Base-by-base conservation (phyloP, 2,888 invertebrate species). In the Rhingia campestris region DNA sequence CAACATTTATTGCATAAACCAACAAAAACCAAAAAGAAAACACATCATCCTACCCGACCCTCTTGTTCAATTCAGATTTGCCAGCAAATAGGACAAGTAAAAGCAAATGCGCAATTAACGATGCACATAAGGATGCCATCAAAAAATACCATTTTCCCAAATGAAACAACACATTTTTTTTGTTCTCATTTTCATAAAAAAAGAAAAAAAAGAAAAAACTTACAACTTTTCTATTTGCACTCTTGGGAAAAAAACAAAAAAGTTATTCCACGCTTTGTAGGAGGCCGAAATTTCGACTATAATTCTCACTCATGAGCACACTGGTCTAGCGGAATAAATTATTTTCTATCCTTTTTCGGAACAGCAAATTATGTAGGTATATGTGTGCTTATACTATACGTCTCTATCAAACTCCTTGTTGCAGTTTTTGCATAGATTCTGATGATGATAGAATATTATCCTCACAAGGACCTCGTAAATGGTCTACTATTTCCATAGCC, bases 391-490 rank as follows among this genome's bases (percentile, higher is more conserved):
- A 39, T 39, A 22, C 12, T 7, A 12, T 30, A 22, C 12, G 37
- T 14, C 3, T 12, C 9, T 35, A 32, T 35, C n/a, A 14, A 37
- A 61, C 37, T 74, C 53, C 82, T 69, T 79, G 79, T 64, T 82
- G 84, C 80, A 84, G 64, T 80, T 81, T 10, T 58, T 22, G 56
- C 67, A 70, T 53, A 53, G 66, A 56, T 69, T 67, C 64, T 45
- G 73, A 82, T 69, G 74, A 74, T 84, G 82, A 82, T 79, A 70
- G 84, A 80, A 80, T 84, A 84, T 84, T 80, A 84, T 84, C 74
- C 84, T 84, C 84, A 84, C 80, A 84, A 84, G 84, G 84, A 84
- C 84, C 74, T 84, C 84, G 79, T 74, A 75, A 79, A 79, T 70
- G 74, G 79, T 73, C 79, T 61, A 54, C 77, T 72, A 72, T 66